phyloP scores from a whole-genome alignment of 2,888 invertebrate genomes.

The Baronia brevicornis region DNA sequence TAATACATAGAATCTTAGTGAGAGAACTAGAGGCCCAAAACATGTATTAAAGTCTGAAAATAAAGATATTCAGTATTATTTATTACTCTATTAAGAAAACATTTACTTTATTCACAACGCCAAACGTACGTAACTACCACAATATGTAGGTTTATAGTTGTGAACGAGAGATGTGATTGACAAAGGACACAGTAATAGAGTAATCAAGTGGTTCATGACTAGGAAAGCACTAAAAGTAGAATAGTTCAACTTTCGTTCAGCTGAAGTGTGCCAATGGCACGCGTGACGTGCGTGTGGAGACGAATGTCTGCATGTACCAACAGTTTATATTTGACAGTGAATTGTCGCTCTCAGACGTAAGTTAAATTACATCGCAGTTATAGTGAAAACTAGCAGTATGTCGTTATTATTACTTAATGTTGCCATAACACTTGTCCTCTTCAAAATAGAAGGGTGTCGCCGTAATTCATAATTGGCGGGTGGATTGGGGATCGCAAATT shows the following conservation, averaged over 20 bases:
- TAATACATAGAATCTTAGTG: too few species aligned
- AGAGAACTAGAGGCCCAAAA: too few species aligned
- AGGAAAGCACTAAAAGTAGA: conserved; percentile 55
- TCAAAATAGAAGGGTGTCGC: too few species aligned
- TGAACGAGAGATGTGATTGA: conserved; percentile 30
- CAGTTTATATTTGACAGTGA: conserved; percentile 41
- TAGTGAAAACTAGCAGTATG: conserved; percentile 8
- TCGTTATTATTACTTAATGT: conserved; percentile 3
- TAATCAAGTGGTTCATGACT: conserved; percentile 34
- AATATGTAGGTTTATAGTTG: conserved; percentile 22
- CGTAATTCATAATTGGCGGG: too few species aligned
- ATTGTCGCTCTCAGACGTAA: conserved; percentile 32
- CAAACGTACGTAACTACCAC: too few species aligned
- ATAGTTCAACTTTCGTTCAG: conserved; percentile 62
- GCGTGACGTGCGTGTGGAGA: conserved; percentile 40
- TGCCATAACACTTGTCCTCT: too few species aligned
- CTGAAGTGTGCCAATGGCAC: conserved; percentile 60
- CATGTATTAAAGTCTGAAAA: too few species aligned
- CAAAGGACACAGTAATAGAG: conserved; percentile 36
- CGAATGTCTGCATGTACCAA: conserved; percentile 50
- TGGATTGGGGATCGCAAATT: too few species aligned
- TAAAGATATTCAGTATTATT: too few species aligned
- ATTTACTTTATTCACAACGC: too few species aligned
- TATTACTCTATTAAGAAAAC: not conserved
- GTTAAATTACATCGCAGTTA: conserved; percentile 3